Evolutionary conservation across 2,888 invertebrate species (phyloP), one percentile per base, ranked within the genome.

Genomic region (Craniophora ligustri): DNA sequence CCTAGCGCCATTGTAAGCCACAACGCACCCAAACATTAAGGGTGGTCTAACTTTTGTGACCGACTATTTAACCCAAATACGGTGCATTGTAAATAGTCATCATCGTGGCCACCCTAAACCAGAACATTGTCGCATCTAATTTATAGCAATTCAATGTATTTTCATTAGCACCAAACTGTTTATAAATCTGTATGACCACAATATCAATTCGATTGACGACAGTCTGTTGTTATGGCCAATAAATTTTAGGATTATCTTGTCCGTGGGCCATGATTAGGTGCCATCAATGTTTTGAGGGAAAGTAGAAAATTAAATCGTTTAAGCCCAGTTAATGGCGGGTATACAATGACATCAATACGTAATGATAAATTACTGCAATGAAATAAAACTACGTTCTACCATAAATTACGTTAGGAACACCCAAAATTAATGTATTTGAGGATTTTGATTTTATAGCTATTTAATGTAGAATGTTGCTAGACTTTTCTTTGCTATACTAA

Each of bases 241-340:
- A 93, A 92, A 93, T 93, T 86, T 78, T 75, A 79, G 91, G 92
- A 93, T 93, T 92, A 91, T 84, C 87, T 88, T 89, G 93, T 92
- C 87, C 80, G 84, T 86, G 79, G 80, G 81, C 81, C 72, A 88
- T 89, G 89, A 92, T 92, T 91, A 89, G 87, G 85, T 81, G 79
- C 83, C 81, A 79, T 86, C 85, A 87, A 86, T 87, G 84, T 83
- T 87, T 86, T 84, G 82, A 84, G 90, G 90, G 91, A 88, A 89
- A 87, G 87, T 84, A 84, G 81, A 84, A 88, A 91, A 91, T 92
- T 86, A 89, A 91, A 91, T 86, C 86, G 84, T 84, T 83, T 88
- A 89, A 91, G 85, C 89, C 84, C 72, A 76, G 83, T 84, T 91
- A 87, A 91, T 89, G 86, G 86, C 70, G 72, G 78, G 75, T 75